Base-by-base conservation (phyloP, 2,797 vertebrate species). In the Helostoma temminkii region DNA sequence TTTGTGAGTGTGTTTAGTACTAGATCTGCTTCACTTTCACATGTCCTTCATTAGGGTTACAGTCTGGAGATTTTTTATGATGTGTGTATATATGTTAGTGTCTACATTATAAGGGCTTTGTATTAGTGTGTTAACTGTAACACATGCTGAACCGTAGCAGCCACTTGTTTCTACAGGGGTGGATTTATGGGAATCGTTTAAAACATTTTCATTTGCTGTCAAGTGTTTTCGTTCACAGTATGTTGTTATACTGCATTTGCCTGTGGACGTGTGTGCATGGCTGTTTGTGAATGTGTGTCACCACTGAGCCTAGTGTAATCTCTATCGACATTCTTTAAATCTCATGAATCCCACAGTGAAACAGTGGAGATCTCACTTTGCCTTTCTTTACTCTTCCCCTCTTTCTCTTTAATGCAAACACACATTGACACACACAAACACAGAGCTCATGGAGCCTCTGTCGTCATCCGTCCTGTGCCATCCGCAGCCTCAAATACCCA, bases 391-490 rank as follows among this genome's bases (percentile, higher is more conserved):
- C 28, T 47, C 26, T 59, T 19, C 34, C 43, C n/a, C 26, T 53
- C 55, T 11, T 22, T 53, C n/a, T 54, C 34, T 49, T 32, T 45
- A 49, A 16, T 54, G 43, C 70, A 56, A n/a, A 69, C 64, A 54
- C 52, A 66, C 50, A 64, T 52, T n/a, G 37, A 34, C 39, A 66
- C 42, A 74, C 59, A 66, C 74, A 69, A 54, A 53, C 32, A 18
- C 66, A 4, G 37, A 50, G 73, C 70, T 69, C 71, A 71, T 24
- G 22, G 57, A 66, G 58, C 54, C 73, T 66, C 76, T 50, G 34
- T 56, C 74, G 70, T 85, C 85, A 84, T 89, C 69, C 74, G 74
- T 72, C 65, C 74, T 75, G 74, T 72, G 65, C 74, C 80, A 74
- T 82, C 80, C 64, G 56, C 80, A 71, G 75, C 65, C 71, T 87